Conservation (phyloP, 2,888 invertebrate species). For the Polylopha cassiicola region DNA sequence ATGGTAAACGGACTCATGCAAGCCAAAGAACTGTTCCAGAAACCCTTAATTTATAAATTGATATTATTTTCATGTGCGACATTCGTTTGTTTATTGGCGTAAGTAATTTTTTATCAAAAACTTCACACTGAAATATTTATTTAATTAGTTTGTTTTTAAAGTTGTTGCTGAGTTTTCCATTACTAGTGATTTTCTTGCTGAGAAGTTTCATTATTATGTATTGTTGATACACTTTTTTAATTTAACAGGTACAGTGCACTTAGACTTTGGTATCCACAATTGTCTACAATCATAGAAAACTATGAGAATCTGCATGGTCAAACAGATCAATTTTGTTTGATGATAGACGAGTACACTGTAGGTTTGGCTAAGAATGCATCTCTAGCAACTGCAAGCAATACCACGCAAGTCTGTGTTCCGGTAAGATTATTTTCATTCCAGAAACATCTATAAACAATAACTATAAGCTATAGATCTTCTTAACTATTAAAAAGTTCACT, state of each 20-base stretch:
- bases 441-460: too few species aligned
- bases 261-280: conserved; percentile 49
- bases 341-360: conserved; percentile 40
- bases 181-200: not conserved
- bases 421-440: conserved; percentile 32
- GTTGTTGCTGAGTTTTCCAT: not conserved
- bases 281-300: conserved; percentile 49
- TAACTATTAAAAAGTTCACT: too few species aligned
- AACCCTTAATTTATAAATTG: conserved; percentile 35
- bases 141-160: not conserved
- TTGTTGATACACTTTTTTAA: not conserved
- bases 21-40: conserved; percentile 39
- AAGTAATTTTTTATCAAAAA: conserved; percentile 30
- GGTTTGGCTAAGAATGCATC: conserved; percentile 22
- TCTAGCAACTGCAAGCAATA: conserved; percentile 3
- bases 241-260: conserved; percentile 44
- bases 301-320: conserved; percentile 35
- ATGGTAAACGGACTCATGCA: conserved; percentile 37
- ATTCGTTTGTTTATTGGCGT: conserved; percentile 43
- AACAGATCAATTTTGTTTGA: conserved; percentile 39
- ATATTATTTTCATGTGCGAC: conserved; percentile 37
- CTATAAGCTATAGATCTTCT: too few species aligned
- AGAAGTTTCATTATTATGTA: not conserved
- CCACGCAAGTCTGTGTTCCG: conserved; percentile 36
- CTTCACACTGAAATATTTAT: too few species aligned